Base-by-base conservation (phyloP, 2,797 vertebrate genomes). In the Okamejei kenojei region DNA sequence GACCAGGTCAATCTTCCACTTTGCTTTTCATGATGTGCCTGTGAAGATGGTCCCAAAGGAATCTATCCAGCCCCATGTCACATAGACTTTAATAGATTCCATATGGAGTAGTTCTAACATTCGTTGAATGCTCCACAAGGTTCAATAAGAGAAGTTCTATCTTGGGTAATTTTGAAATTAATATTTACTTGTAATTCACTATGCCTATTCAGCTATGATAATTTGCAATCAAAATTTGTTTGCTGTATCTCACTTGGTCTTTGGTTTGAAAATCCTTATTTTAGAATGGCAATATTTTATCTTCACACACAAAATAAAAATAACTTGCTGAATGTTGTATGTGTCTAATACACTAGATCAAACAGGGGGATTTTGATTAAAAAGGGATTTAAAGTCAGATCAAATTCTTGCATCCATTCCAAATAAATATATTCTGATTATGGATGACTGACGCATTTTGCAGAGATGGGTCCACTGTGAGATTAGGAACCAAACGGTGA, bases 111-210 rank as follows among this genome's bases (percentile, higher is more conserved):
- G n/a, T 73, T 90, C 7, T 26, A 45, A 54, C 71, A 29, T 23
- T 90, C 15, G 45, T 35, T 90, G 63, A 91, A 54, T 7, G 26
- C 23, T 32, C 38, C 4, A 29, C 32, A 74, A 35, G 38, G 32
- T 54, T 91, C 65, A 74, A 38, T 26, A 7, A 74, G 45, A 84
- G 45, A 45, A 58, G 26, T 10, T 21, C 17, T 29, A 21, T 7
- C 45, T 29, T 23, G 76, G 71, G 71, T 71, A 91, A 45, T 90
- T 91, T 65, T 73, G 11, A 74, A 74, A 91, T 74, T 13, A 21
- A 38, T 90, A 90, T 45, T 73, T 91, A 91, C 54, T 54, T 91
- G 63, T 68, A 88, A 88, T 88, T 88, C 32, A 88, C 63, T 35
- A 88, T 9, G 19, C 32, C 29, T 91, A 23, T 17, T 91, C 32